Base-by-base conservation (phyloP, 1,140 invertebrate species). In the Oscheius sp. region DNA sequence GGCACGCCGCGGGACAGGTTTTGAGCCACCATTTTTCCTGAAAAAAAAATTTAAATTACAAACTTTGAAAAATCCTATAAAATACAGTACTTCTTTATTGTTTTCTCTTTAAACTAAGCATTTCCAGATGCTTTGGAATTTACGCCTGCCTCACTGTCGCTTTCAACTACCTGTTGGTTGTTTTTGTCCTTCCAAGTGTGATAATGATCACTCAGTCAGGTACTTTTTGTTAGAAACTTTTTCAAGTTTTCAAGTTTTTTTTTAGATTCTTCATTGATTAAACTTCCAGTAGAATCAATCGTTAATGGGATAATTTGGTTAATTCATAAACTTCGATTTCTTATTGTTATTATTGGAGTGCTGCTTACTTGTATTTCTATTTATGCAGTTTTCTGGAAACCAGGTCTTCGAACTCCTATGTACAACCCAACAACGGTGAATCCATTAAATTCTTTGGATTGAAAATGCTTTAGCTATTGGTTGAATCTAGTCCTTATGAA, bases 71-170 rank as follows among this genome's bases (percentile, higher is more conserved):
- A n/a, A n/a, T n/a, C n/a, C n/a, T n/a, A n/a, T n/a, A n/a, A n/a
- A n/a, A n/a, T n/a, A n/a, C n/a, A n/a, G n/a, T n/a, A n/a, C n/a
- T n/a, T n/a, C n/a, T n/a, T n/a, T n/a, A n/a, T n/a, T n/a, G n/a
- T n/a, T 15, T 72, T 68, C 29, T 55, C 36, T 20, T 68, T 32
- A 45, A 23, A 23, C 7, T 29, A 34, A 23, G n/a, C 36, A 1
- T 80, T 46, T 84, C 86, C 64, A 85, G 84, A 55, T 81, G 80
- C 38, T 81, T 81, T 59, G 80, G 80, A 38, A 55, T 80, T 7
- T 81, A 80, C 58, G 80, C 80, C 0, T 71, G 73, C n/a, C 45
- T 77, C 1, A 82, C 80, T 18, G 76, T 81, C 7, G n/a, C 69
- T 0, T 45, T 68, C 18, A 81, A 81, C 52, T 81, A 80, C 66